phyloP scores from a whole-genome alignment of 92 coral and sea anemone genomes.

The Ricordea florida region DNA sequence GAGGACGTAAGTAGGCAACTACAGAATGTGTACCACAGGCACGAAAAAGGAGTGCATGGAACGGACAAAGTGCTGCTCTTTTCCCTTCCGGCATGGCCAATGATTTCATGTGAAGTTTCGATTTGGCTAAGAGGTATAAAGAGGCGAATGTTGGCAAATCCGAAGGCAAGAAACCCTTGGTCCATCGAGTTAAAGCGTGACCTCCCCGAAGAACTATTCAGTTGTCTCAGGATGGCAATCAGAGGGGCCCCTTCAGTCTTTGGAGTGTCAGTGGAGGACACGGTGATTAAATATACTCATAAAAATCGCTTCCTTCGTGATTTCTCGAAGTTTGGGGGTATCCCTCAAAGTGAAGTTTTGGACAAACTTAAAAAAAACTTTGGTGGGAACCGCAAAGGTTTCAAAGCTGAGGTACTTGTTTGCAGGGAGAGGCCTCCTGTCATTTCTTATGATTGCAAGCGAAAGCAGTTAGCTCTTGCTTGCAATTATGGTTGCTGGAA shows the following conservation, averaged over 20 bases:
- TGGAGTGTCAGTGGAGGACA: constrained; percentile 26
- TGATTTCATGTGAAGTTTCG: constrained; percentile 22
- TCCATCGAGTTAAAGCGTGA: constrained; percentile 52
- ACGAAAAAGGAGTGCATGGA: neutral
- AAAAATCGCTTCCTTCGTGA: constrained; percentile 61
- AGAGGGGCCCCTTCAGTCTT: constrained; percentile 14
- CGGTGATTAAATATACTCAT: constrained; percentile 34
- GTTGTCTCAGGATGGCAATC: constrained; percentile 1
- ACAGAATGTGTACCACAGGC: neutral
- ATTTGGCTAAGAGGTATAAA: constrained; percentile 43
- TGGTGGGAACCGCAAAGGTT: constrained; percentile 16
- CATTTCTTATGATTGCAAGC: constrained; percentile 10
- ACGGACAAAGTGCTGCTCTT: neutral
- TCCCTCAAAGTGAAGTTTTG: constrained; percentile 17
- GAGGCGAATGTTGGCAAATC: constrained; percentile 38
- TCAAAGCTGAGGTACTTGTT: constrained; percentile 38
- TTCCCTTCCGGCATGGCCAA: neutral
- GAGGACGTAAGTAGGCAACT: neutral
- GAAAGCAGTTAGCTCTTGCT: constrained; percentile 24
- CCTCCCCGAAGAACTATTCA: constrained; percentile 45
- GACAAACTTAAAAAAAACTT: constrained; percentile 16
- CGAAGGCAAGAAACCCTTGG: constrained; percentile 59
- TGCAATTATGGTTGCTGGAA: constrained; percentile 57
- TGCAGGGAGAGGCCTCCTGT: constrained; percentile 42
- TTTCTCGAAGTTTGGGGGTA: constrained; percentile 34